Evolutionary conservation across 2,113 vertebrate species (phyloP).

Genomic region (Ceuthmochares aereus): DNA sequence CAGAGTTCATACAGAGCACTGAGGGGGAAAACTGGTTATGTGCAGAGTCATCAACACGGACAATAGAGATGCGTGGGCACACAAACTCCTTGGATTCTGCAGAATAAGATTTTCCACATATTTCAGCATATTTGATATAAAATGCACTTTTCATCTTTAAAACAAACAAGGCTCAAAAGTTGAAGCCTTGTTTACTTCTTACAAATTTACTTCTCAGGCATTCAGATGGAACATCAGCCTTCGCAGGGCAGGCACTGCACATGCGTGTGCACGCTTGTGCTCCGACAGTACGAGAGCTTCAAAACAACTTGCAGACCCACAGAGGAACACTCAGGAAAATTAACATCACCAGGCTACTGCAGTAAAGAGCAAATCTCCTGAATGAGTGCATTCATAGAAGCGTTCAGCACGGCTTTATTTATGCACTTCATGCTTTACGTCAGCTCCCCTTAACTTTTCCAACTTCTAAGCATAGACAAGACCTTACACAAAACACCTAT

Average conservation of each 20-base stretch:
- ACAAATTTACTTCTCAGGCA: background rate
- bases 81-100: background rate
- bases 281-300: accelerated
- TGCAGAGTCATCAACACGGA: slow-evolving; percentile 1
- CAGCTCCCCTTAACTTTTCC: background rate
- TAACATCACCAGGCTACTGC: no score
- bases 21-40: background rate
- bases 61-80: slow-evolving; percentile 9
- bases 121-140: background rate
- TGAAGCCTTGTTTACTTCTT: no score
- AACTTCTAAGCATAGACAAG: background rate
- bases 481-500: background rate
- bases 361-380: background rate
- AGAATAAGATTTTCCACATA: slow-evolving; percentile 42
- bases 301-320: accelerated
- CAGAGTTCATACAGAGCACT: background rate
- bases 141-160: background rate
- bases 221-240: background rate
- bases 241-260: background rate
- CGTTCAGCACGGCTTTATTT: background rate
- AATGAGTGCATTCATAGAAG: background rate
- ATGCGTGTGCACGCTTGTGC: accelerated
- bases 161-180: slow-evolving; percentile 19
- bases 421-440: background rate
- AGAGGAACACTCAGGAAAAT: background rate